These are phyloP conservation scores for Ostrea denselamellosa DNA, from an alignment of 1,140 invertebrate species.

Conservation along the genomic window DNA sequence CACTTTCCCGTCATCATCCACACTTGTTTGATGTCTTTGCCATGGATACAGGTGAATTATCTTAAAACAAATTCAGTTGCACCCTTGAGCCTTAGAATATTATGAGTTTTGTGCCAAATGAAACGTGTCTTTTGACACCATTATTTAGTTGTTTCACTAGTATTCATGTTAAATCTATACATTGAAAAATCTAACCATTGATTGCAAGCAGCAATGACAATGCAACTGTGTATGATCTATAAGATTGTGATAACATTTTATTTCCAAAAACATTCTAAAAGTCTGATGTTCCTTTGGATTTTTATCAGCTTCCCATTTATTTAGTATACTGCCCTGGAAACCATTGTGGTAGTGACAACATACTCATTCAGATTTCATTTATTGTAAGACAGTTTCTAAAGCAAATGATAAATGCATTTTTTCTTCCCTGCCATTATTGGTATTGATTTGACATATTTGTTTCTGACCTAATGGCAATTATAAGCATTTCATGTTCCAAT, in stretches of 20 bases:
- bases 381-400: conserved; percentile 15
- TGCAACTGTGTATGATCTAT: neutral
- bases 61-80: no score
- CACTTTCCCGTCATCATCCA: no score
- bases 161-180: neutral
- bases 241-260: neutral
- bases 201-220: neutral
- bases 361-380: conserved; percentile 28
- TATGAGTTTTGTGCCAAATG: no score
- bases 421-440: conserved; percentile 8
- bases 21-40: no score
- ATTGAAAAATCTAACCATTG: neutral
- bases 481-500: conserved; percentile 38
- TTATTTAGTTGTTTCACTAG: neutral
- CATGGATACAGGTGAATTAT: no score
- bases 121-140: no score
- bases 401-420: neutral
- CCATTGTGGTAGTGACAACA: neutral
- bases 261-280: neutral
- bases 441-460: conserved; percentile 38
- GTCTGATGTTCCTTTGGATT: neutral
- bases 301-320: neutral
- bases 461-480: conserved; percentile 37
- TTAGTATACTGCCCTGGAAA: neutral
- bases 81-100: no score